Evolutionary conservation across 2,113 vertebrate genomes (phyloP).

Genomic region (Eira barbara): DNA sequence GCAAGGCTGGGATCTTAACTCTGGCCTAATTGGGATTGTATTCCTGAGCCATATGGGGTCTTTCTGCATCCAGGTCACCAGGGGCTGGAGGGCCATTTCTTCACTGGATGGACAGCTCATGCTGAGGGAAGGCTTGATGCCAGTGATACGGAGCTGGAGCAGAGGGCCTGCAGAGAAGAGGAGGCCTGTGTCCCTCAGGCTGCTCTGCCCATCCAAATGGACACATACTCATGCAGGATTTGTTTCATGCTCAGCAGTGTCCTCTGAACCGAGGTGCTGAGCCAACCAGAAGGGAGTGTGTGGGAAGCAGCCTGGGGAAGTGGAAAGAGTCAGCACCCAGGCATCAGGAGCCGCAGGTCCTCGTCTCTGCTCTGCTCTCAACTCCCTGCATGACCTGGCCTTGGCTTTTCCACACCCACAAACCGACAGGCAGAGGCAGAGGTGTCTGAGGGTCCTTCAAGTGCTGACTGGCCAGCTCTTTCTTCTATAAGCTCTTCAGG

Average conservation of each 20-base stretch:
- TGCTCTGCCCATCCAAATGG: neutral
- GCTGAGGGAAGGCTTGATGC: neutral
- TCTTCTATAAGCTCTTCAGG: neutral
- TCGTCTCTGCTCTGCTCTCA: neutral
- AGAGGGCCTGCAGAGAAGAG: neutral
- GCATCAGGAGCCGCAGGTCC: neutral
- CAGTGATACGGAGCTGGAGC: neutral
- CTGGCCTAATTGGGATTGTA: neutral
- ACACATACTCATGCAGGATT: slow-evolving; percentile 47
- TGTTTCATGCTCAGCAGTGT: slow-evolving; percentile 33
- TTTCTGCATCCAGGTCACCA: slow-evolving; percentile 23
- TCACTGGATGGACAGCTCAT: neutral
- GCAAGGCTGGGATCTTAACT: neutral
- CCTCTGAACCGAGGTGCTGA: slow-evolving; percentile 32
- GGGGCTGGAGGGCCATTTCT: neutral
- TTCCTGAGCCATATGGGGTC: neutral
- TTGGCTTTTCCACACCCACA: neutral
- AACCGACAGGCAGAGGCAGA: neutral
- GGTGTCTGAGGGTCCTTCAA: neutral
- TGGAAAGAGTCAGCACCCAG: neutral
- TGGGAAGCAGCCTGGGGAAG: neutral
- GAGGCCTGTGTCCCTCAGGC: neutral
- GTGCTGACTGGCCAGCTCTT: neutral
- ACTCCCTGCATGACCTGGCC: neutral
- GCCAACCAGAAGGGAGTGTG: neutral